Evolutionary conservation across 2,888 invertebrate genomes (phyloP).

Genomic region (Trichogramma evanescens): DNA sequence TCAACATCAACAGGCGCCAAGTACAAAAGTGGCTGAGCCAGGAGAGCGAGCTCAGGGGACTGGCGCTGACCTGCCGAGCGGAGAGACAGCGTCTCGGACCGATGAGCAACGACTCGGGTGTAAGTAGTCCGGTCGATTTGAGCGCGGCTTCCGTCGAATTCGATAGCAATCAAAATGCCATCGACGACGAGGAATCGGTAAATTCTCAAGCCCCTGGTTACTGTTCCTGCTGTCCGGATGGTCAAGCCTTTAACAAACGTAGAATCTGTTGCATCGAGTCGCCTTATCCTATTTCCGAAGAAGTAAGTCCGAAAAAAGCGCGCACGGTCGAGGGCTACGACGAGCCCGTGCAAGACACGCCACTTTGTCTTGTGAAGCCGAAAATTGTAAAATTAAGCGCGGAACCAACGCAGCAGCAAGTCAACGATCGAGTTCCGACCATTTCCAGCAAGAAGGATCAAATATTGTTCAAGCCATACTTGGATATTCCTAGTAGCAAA

Average conservation of each 20-base stretch:
- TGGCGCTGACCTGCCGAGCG: constrained; percentile 38
- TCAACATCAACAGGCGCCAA: constrained; percentile 50
- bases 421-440: constrained; percentile 27
- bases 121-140: neutral
- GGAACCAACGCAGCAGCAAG: constrained; percentile 19
- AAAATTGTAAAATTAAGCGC: constrained; percentile 25
- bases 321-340: neutral
- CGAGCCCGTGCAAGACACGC: constrained; percentile 41
- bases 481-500: constrained; percentile 56
- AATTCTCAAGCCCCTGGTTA: too few relatives aligned
- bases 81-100: constrained; percentile 44
- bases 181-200: too few relatives aligned
- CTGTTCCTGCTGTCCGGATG: too few relatives aligned
- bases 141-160: constrained; percentile 26
- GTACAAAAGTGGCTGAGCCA: constrained; percentile 52
- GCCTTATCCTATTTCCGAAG: constrained; percentile 9
- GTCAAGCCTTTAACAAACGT: too few relatives aligned
- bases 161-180: constrained; percentile 14
- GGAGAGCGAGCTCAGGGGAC: constrained; percentile 44
- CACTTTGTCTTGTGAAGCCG: constrained; percentile 46
- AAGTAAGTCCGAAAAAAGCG: constrained; percentile 8
- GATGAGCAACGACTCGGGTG: constrained; percentile 9
- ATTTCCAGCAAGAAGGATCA: constrained; percentile 56
- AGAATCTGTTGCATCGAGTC: too few relatives aligned
- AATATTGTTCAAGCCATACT: constrained; percentile 71